Evolutionary conservation across 1,140 invertebrate species (phyloP), one percentile per base, ranked within the genome.

Genomic region (Drosophila jambulina): DNA sequence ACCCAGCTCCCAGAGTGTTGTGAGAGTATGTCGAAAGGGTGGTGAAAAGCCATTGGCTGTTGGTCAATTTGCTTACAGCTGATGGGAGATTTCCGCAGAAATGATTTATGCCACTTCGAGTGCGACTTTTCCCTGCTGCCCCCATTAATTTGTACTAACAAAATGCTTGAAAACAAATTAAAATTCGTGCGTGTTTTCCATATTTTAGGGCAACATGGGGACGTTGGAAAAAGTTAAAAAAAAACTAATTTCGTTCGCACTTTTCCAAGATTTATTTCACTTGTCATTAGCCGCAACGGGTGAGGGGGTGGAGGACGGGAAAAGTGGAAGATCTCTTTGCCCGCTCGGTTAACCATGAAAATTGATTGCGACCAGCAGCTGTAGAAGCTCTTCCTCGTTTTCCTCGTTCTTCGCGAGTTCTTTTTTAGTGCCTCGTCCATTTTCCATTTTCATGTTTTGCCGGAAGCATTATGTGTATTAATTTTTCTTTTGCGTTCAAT

Each of bases 281-380:
- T 85, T 90, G 85, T 90, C 84, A 88, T 81, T 82, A 70, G 80
- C 36, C 48, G 23, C 46, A 40, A 7, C 13, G 25, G 63, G 17
- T 21, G 23, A 2, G 15, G n/a, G 8, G 36, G n/a, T n/a, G 32
- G 12, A 34, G 23, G 25, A 13, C 8, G 42, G 9, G 21, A 19
- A 67, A 38, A 45, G 42, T 32, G 34, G 34, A 45, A 49, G 38
- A 78, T 69, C 43, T 51, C 62, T 46, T 62, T 53, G 56, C 42
- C 51, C 69, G 78, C 67, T 62, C 67, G 85, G 81, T 90, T 90
- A 90, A 90, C 81, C 85, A 90, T 90, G 85, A 90, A 90, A 81
- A 90, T 90, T 90, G 85, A 90, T 90, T 79, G 85, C 85, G 70
- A 49, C 48, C 46, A 82, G 81, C 85, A 90, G 85, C 85, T 90